phyloP scores from a whole-genome alignment of 2,113 vertebrate genomes.

The Erinaceus europaeus region DNA sequence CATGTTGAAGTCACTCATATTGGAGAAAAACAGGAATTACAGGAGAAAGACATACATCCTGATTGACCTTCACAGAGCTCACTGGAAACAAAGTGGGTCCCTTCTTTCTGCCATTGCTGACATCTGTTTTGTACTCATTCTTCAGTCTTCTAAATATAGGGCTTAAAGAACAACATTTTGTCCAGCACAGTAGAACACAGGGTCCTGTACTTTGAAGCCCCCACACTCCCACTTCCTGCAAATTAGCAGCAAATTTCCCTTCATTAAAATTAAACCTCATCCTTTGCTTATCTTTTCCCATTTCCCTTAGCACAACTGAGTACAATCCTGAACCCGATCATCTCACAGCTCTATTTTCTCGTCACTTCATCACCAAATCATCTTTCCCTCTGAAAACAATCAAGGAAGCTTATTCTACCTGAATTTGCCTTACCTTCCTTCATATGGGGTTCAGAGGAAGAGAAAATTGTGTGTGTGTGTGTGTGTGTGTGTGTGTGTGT shows the following conservation, averaged over 20 bases:
- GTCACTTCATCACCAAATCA: constrained; percentile 68
- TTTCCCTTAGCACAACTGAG: constrained; percentile 78
- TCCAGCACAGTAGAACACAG: constrained; percentile 64
- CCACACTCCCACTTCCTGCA: constrained; percentile 74
- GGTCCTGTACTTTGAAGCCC: constrained; percentile 70
- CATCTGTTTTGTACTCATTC: not conserved
- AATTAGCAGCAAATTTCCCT: constrained; percentile 79
- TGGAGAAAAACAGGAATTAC: not conserved
- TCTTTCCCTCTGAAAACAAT: constrained; percentile 40
- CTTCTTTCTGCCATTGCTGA: not conserved
- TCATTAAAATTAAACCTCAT: constrained; percentile 84
- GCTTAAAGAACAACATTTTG: constrained; percentile 64
- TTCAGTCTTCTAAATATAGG: constrained; percentile 27
- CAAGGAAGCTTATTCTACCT: constrained; percentile 2
- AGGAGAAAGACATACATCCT: too few relatives aligned
- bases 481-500: not conserved
- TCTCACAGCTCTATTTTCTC: constrained; percentile 52
- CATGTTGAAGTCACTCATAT: not conserved
- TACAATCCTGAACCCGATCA: constrained; percentile 63
- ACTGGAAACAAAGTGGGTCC: not conserved
- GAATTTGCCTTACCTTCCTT: not conserved
- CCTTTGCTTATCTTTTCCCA: constrained; percentile 79
- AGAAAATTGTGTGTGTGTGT: not conserved
- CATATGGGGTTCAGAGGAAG: not conserved
- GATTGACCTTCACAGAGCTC: too few relatives aligned